A percentile compares a stretch with the other conserved stretches of the same genome.
phyloP scores from a whole-genome alignment of 2,113 vertebrate genomes.

The Perca schrenkii region DNA sequence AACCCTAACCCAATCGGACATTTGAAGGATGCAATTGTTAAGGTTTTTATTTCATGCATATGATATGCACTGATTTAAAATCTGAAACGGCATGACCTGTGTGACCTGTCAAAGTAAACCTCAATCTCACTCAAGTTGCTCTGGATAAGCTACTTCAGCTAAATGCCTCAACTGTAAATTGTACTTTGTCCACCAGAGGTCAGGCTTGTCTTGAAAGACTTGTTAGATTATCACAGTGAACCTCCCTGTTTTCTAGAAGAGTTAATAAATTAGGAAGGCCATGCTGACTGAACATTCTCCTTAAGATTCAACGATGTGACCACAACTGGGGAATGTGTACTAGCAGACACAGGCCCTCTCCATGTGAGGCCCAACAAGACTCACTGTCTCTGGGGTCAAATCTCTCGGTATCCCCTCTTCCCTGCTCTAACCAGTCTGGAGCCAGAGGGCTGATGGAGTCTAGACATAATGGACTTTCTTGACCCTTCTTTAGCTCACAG shows the following conservation, averaged over 20 bases:
- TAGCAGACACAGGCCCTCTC: slow-evolving; percentile 59
- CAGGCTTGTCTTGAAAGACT: slow-evolving; percentile 62
- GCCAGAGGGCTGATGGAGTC: slow-evolving; percentile 74
- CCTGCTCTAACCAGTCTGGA: slow-evolving; percentile 73
- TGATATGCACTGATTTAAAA: not conserved
- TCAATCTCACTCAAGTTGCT: not conserved
- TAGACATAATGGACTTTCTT: slow-evolving; percentile 73
- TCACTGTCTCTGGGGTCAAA: slow-evolving; percentile 77
- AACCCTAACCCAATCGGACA: too few relatives aligned
- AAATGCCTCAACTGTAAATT: not conserved
- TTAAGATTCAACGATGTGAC: slow-evolving; percentile 47
- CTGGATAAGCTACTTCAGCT: not conserved
- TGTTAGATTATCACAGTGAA: not conserved
- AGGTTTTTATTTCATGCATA: not conserved
- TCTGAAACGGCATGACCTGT: not conserved
- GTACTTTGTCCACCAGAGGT: slow-evolving; percentile 69
- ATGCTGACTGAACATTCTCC: slow-evolving; percentile 36
- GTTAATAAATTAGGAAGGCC: slow-evolving; percentile 43
- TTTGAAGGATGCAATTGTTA: not conserved
- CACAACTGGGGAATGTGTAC: slow-evolving; percentile 65
- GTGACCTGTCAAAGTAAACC: not conserved
- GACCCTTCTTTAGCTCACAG: slow-evolving; percentile 48
- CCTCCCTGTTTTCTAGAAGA: slow-evolving; percentile 19
- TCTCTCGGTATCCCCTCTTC: slow-evolving; percentile 75
- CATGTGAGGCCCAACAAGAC: slow-evolving; percentile 72